Base-by-base conservation (phyloP, 1,140 invertebrate genomes). In the Thaumetopoea pityocampa region DNA sequence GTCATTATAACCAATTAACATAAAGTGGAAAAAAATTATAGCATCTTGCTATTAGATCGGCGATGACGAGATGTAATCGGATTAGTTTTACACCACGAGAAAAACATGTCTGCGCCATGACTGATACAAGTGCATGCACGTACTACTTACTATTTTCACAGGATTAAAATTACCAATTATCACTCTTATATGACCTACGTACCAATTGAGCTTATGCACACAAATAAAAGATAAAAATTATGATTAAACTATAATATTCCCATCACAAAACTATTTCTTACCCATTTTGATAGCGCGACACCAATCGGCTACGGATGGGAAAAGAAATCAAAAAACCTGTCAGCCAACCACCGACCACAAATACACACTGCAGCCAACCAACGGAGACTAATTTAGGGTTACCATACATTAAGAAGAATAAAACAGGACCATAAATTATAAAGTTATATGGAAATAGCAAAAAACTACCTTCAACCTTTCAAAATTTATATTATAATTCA, bases 21-120 rank as follows among this genome's bases (percentile, higher is more conserved):
- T 58, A 40, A 59, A 63, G 41, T 27, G 53, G 34, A 32, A 73
- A 63, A 65, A 43, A 47, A 46, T 42, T 41, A 45, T 56, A 48
- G 52, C 71, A 74, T 69, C 51, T 62, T 52, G 33, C 42, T 67
- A 71, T 46, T 16, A 50, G 43, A 43, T 50, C 37, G 49, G 32
- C 44, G 19, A 50, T 38, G 46, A 33, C 42, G 33, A 32, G 80
- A 84, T 84, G 67, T 42, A 77, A 71, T 66, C 26, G 57, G 80
- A 84, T 84, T 79, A 33, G 65, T 62, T 66, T 67, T 61, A 74
- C 69, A 84, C 76, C 77, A 84, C 80, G 80, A 78, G 80, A 79
- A 77, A 79, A 82, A 81, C 80, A 84, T 84, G 80, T 82, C 80
- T 78, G 59, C 77, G 80, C 77, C 71, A 84, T 84, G 71, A 76